These are phyloP conservation scores for Drosophila pegasa DNA, from an alignment of 2,888 invertebrate species.

Conservation along the genomic window DNA sequence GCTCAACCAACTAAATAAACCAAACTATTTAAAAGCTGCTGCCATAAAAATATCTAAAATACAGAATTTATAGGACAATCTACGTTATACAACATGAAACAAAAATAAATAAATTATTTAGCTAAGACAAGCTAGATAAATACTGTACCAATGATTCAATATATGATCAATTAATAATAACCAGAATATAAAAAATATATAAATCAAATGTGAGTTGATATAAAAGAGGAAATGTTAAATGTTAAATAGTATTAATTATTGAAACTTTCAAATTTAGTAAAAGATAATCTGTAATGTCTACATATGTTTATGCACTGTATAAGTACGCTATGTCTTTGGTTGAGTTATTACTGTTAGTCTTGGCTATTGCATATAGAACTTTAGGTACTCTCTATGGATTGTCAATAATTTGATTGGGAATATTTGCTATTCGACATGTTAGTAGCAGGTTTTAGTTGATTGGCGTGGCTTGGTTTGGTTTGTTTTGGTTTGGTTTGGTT, in stretches of 20 bases:
- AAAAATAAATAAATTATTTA: not conserved
- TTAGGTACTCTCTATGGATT: not conserved
- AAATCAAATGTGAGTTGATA: not conserved
- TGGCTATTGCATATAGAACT: not conserved
- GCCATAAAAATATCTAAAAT: not conserved
- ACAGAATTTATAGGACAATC: not conserved
- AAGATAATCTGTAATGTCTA: not conserved
- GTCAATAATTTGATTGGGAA: conserved; percentile 5
- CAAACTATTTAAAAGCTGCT: conserved; percentile 13
- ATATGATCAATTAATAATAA: no score
- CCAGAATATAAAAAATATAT: not conserved
- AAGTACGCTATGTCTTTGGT: not conserved
- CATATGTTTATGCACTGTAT: not conserved
- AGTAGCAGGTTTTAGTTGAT: conserved; percentile 31
- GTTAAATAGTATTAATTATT: not conserved
- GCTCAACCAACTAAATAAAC: conserved; percentile 32
- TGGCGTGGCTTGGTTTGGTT: conserved; percentile 24
- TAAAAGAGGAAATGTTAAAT: not conserved
- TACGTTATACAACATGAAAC: not conserved
- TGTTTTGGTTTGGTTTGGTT: conserved; percentile 25
- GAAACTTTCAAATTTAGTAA: not conserved
- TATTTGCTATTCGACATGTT: conserved; percentile 14
- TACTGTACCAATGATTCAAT: not conserved
- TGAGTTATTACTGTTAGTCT: not conserved
- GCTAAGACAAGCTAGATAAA: not conserved